These are phyloP conservation scores for Orchestia grillus DNA, from an alignment of 1,140 invertebrate species.

Conservation along the genomic window DNA sequence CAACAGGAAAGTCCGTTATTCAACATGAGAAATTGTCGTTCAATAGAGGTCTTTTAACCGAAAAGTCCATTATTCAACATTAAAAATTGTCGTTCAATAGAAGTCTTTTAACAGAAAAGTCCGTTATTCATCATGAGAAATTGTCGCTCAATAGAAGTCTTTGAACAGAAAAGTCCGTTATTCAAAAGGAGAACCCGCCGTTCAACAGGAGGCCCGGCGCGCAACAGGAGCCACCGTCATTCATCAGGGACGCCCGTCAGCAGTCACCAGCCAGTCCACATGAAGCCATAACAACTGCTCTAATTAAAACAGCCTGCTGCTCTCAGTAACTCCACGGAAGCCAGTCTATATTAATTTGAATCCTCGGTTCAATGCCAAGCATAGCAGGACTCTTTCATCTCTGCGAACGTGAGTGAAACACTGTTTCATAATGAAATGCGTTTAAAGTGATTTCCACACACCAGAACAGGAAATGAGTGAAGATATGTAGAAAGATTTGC, in stretches of 20 bases:
- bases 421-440: neutral
- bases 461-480: no score
- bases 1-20: neutral
- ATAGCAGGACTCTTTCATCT: neutral
- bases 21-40: neutral
- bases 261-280: neutral
- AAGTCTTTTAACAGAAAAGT: neutral
- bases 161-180: neutral
- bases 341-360: neutral
- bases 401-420: neutral
- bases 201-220: neutral
- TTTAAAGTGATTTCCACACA: neutral
- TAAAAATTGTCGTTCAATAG: neutral
- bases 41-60: neutral
- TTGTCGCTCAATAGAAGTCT: neutral
- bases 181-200: neutral
- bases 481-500: no score
- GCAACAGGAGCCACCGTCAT: neutral
- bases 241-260: neutral
- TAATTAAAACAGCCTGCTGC: neutral
- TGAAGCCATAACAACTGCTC: neutral
- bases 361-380: neutral
- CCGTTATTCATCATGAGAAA: neutral
- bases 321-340: neutral
- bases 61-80: neutral